Evolutionary conservation across 2,113 vertebrate species (phyloP).

Genomic region (Pelecanoides urinatrix): DNA sequence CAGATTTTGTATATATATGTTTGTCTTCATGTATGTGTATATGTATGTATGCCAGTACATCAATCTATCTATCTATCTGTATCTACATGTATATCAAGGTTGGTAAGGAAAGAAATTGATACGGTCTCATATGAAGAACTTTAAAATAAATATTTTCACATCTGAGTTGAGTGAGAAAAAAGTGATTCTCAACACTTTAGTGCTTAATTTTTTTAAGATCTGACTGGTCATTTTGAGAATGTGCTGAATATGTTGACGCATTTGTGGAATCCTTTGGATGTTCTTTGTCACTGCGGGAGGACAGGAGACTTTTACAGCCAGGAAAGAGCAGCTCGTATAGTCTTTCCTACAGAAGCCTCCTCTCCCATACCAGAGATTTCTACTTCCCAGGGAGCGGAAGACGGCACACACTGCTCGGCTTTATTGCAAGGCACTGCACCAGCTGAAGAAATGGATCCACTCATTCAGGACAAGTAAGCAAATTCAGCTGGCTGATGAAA

Average conservation of each 20-base stretch:
- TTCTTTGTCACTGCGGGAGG: background rate
- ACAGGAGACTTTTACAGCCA: background rate
- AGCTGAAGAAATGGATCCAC: constrained; percentile 63
- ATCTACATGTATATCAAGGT: background rate
- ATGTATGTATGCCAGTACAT: background rate
- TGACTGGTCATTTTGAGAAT: accelerated
- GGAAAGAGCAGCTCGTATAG: background rate
- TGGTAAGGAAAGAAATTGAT: background rate
- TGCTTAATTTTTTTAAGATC: background rate
- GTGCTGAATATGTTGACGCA: background rate
- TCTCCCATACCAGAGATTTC: constrained; percentile 50
- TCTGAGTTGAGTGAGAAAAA: background rate
- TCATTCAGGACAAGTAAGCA: constrained; percentile 63
- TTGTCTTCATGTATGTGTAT: background rate
- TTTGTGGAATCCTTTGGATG: background rate
- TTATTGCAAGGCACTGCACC: constrained; percentile 43
- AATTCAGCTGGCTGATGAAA: constrained; percentile 62
- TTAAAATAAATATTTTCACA: background rate
- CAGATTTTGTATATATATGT: accelerated
- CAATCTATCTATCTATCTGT: no score
- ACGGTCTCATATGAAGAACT: background rate
- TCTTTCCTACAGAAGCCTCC: background rate
- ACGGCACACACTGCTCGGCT: constrained; percentile 38
- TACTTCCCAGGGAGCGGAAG: constrained; percentile 55
- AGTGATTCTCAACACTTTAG: background rate